Base-by-base conservation (phyloP, 2,888 invertebrate genomes). In the Meiosimyza decipiens region DNA sequence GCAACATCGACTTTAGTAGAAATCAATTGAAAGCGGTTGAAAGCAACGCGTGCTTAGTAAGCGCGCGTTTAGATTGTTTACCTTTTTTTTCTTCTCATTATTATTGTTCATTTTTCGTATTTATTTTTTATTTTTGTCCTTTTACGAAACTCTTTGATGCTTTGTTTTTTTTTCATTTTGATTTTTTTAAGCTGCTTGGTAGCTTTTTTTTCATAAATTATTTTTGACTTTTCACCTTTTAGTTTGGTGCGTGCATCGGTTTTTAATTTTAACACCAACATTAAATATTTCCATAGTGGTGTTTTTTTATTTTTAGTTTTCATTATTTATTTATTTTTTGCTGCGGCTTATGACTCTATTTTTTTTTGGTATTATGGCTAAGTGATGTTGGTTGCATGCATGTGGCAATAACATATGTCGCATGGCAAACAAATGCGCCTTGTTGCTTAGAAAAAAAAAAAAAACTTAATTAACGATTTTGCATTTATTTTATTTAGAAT, bases 211-310 rank as follows among this genome's bases (percentile, higher is more conserved):
- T 5, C 1, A n/a, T n/a, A 47, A 47, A n/a, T 40, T 18, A 15
- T 63, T 62, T 63, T 63, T 47, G 47, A 63, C 63, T 63, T 63
- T 40, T 63, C 47, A 63, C 40, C 63, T 63, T 63, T 63, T 16
- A 18, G 63, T 63, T 12, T 63, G 18, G 63, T 47, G 63, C 63
- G 16, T 63, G 63, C 49, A 18, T 47, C 6, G 16, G 49, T 63
- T 63, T 63, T 47, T 12, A 11, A 28, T 22, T 57, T 57, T 57
- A 28, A n/a, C 47, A 6, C 9, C 40, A 40, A 40, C 40, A 40
- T 40, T 9, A 1, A 9, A 16, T 63, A 18, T 47, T 3, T 63
- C 11, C 13, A 15, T 47, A 7, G 7, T n/a, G 16, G 59, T 47
- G 33, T 40, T 40, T 63, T n/a, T n/a, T n/a, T n/a, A 47, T 40